Evolutionary conservation across 2,113 vertebrate genomes (phyloP), one percentile per base, ranked within the genome.

Genomic region (Malurus elegans): DNA sequence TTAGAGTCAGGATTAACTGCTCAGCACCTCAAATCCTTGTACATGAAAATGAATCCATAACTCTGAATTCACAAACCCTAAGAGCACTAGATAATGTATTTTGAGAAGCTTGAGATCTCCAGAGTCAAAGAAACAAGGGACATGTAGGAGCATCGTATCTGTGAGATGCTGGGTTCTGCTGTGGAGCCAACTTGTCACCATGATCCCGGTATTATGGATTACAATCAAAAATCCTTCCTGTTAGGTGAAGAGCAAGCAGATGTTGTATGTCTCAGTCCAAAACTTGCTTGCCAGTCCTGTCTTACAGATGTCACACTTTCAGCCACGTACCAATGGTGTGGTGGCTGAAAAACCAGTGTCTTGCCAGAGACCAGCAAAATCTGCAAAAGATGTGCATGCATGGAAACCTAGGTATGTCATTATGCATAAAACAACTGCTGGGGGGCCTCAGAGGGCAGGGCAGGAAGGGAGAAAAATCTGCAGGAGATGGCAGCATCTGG

Each of bases 321-420:
- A 76, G 32, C 67, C 47, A 42, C 0, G 0, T 3, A 83, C 8
- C 34, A 79, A 57, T 1, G 2, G 32, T 38, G 50, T 2, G 4
- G 44, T 44, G 36, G 32, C 31, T 86, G 25, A 82, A 80, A 71
- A 18, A 58, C 21, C 56, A 82, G 61, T 28, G 36, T 45, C 7
- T 14, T 84, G 9, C 47, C 21, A 8, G 23, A 86, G 18, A 47
- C 8, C 40, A 57, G 45, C 28, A 84, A 88, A 88, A 71, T 18
- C 34, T 79, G 58, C 61, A 9, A 5, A 64, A 85, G 38, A 36
- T 7, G 20, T 15, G 10, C 18, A 9, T 2, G 1, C 29, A 16
- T 29, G 50, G 57, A 93, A 91, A 25, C 9, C 6, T 29, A 11
- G 12, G 6, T 10, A 9, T 13, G 14, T 16, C 26, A 18, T 58